Evolutionary conservation across 2,888 invertebrate species (phyloP).

Genomic region (Endotricha flammealis): DNA sequence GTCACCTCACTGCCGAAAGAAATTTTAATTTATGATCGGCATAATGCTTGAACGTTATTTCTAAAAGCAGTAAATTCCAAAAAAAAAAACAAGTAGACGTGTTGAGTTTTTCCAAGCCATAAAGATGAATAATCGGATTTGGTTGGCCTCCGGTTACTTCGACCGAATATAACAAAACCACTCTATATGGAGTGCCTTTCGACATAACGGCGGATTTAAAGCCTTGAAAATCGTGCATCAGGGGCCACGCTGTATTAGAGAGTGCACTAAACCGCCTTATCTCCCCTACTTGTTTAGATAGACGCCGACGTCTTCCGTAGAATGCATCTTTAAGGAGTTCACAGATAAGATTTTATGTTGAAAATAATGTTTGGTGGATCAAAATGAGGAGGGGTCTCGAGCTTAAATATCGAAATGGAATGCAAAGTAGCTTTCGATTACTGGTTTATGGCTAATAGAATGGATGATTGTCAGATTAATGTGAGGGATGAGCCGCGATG

Average conservation of each 20-base stretch:
- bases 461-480: slow-evolving; percentile 7
- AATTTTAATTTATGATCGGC: no score
- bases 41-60: no score
- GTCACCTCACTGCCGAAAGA: no score
- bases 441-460: slow-evolving; percentile 11
- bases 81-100: neutral
- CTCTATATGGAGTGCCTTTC: slow-evolving; percentile 32
- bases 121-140: slow-evolving; percentile 24
- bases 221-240: slow-evolving; percentile 43
- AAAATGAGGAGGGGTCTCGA: slow-evolving; percentile 26
- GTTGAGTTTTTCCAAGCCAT: neutral
- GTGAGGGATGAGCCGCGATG: slow-evolving; percentile 2
- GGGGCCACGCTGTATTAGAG: slow-evolving; percentile 38
- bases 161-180: slow-evolving; percentile 22
- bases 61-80: no score
- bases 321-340: slow-evolving; percentile 57
- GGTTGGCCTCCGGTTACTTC: slow-evolving; percentile 17
- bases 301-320: slow-evolving; percentile 51
- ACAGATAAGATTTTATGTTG: slow-evolving; percentile 61
- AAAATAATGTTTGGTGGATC: slow-evolving; percentile 42
- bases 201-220: slow-evolving; percentile 45
- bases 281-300: slow-evolving; percentile 64
- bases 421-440: slow-evolving; percentile 12
- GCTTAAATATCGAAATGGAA: slow-evolving; percentile 10
- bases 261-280: slow-evolving; percentile 61